A percentile compares a stretch with the other conserved stretches of the same genome.
Evolutionary conservation across 2,113 vertebrate species (phyloP).

Genomic region (Thermophis baileyi): DNA sequence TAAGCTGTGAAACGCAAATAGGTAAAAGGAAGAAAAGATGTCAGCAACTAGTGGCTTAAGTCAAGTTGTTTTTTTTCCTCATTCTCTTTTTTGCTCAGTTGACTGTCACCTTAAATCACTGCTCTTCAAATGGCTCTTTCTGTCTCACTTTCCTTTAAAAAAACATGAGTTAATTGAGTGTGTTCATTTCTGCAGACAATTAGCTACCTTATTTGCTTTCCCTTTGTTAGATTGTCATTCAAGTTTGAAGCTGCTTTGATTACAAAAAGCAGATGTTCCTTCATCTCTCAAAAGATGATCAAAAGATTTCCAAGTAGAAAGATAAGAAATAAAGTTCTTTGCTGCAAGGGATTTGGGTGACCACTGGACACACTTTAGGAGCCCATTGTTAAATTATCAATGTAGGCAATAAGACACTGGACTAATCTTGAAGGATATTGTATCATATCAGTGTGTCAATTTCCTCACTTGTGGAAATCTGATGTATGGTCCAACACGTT

Average conservation of each 20-base stretch:
- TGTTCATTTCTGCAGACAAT: conserved; percentile 8
- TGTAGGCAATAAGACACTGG: neutral
- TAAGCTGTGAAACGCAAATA: conserved; percentile 5
- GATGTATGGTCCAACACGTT: neutral
- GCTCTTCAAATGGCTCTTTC: neutral
- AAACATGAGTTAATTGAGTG: conserved; percentile 7
- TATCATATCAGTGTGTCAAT: neutral
- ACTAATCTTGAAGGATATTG: neutral
- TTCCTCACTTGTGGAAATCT: neutral
- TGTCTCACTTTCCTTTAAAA: neutral
- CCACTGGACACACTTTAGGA: neutral
- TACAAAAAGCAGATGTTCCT: conserved; percentile 10
- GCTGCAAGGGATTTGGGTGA: neutral
- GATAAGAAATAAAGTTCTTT: neutral
- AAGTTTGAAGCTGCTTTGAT: neutral
- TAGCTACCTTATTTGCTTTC: conserved; percentile 15
- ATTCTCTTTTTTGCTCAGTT: neutral
- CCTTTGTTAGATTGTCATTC: conserved; percentile 10
- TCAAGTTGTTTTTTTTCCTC: conserved; percentile 7
- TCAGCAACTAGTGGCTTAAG: neutral
- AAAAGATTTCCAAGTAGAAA: neutral
- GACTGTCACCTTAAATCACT: conserved; percentile 3
- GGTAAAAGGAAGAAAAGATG: conserved; percentile 11
- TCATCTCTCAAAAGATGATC: conserved; percentile 1
- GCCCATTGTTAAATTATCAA: neutral